These are phyloP conservation scores for Enoplosus armatus DNA, from an alignment of 2,797 vertebrate species.

Conservation along the genomic window DNA sequence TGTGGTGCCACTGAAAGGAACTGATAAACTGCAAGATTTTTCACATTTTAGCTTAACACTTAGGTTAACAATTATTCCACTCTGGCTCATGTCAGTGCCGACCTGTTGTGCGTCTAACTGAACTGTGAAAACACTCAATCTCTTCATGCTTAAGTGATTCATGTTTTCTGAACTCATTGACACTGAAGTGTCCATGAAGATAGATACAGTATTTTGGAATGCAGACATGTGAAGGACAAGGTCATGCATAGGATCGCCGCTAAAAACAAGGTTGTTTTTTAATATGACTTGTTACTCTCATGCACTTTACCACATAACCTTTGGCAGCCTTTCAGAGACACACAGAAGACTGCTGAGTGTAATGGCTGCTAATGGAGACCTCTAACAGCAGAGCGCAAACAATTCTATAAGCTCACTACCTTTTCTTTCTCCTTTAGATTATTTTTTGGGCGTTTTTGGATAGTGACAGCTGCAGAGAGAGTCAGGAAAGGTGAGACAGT, in stretches of 20 bases:
- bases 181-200: neutral
- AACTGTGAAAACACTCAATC: neutral
- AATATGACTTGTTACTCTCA: neutral
- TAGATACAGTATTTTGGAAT: neutral
- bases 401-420: too few relatives aligned
- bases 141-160: neutral
- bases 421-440: too few relatives aligned
- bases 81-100: neutral
- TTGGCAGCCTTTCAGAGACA: conserved; percentile 3
- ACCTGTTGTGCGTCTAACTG: neutral
- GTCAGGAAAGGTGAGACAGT: too few relatives aligned
- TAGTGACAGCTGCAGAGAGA: too few relatives aligned
- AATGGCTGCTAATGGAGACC: conserved; percentile 20
- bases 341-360: neutral
- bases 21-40: neutral
- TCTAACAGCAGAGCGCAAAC: neutral
- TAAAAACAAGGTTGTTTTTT: neutral
- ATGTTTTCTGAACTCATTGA: neutral
- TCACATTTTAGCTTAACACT: too few relatives aligned
- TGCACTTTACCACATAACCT: conserved; percentile 4
- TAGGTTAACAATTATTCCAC: too few relatives aligned
- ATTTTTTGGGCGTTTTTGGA: too few relatives aligned
- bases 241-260: neutral
- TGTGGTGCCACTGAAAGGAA: neutral
- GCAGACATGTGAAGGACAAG: neutral